Conservation (phyloP, 2,113 vertebrate species). For the Alligator sinensis region DNA sequence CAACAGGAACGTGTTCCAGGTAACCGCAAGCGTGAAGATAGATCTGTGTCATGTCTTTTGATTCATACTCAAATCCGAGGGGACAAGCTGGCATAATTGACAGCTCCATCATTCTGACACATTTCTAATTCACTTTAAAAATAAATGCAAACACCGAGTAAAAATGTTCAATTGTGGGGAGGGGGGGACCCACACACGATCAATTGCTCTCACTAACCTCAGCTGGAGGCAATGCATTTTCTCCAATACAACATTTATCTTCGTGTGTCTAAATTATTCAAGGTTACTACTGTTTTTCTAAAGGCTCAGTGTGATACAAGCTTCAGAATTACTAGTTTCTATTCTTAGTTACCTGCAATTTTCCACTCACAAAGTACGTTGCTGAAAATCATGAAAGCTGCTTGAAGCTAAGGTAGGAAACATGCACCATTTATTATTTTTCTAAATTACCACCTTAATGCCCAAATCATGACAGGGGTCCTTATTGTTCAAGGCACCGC, state of each 20-base stretch:
- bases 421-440: fast-evolving
- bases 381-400: conserved; percentile 32
- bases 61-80: conserved; percentile 24
- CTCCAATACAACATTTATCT: conserved; percentile 2
- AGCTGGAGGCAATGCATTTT: not conserved
- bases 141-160: conserved; percentile 45
- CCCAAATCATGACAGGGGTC: not conserved
- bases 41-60: not conserved
- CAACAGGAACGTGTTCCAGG: not conserved
- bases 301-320: not conserved
- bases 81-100: conserved; percentile 3
- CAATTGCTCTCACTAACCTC: not conserved
- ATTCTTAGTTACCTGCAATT: conserved; percentile 68
- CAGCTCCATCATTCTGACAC: conserved; percentile 45
- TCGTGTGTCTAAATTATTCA: not conserved
- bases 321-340: conserved; percentile 49
- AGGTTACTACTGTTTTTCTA: not conserved
- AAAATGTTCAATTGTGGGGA: conserved; percentile 10
- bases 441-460: not conserved
- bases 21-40: conserved; percentile 21
- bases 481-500: not conserved
- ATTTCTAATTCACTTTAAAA: conserved; percentile 40
- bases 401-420: not conserved
- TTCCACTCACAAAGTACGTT: conserved; percentile 15
- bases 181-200: not conserved